A percentile compares a stretch with the other conserved stretches of the same genome.
phyloP scores from a whole-genome alignment of 1,140 invertebrate species.

The Camponotus pennsylvanicus region DNA sequence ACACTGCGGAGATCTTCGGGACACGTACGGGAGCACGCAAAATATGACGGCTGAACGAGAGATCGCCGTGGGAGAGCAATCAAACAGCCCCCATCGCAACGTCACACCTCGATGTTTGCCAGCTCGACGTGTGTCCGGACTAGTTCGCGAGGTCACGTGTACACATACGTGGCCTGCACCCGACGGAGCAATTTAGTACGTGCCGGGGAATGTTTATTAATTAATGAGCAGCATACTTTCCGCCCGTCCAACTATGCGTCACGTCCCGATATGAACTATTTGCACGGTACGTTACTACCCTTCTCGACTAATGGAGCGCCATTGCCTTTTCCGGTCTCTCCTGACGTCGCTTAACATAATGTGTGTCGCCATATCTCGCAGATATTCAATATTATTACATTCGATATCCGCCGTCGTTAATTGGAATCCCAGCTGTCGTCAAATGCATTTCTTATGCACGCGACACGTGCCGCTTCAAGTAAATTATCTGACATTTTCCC shows the following conservation, averaged over 20 bases:
- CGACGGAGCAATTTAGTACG: constrained; percentile 50
- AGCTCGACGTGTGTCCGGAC: neutral
- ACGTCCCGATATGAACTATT: constrained; percentile 21
- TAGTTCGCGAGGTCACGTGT: constrained; percentile 1
- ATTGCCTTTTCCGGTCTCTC: constrained; percentile 18
- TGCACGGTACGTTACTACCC: constrained; percentile 15
- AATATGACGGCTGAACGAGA: neutral
- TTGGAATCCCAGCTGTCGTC: constrained; percentile 1
- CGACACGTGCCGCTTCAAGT: neutral
- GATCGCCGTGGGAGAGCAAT: constrained; percentile 19
- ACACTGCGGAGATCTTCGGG: neutral
- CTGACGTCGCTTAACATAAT: neutral
- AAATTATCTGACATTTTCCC: neutral
- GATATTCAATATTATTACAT: constrained; percentile 28
- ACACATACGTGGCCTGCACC: neutral
- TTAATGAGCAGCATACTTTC: constrained; percentile 62
- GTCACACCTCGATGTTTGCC: constrained; percentile 44
- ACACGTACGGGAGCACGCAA: neutral
- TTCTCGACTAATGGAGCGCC: constrained; percentile 34
- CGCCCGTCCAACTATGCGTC: constrained; percentile 45
- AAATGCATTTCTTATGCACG: neutral
- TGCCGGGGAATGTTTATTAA: constrained; percentile 61
- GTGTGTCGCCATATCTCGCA: neutral
- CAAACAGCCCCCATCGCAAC: constrained; percentile 32
- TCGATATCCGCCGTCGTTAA: constrained; percentile 28